Conservation (phyloP, 2,888 invertebrate species). For the Stratiomys singularior region DNA sequence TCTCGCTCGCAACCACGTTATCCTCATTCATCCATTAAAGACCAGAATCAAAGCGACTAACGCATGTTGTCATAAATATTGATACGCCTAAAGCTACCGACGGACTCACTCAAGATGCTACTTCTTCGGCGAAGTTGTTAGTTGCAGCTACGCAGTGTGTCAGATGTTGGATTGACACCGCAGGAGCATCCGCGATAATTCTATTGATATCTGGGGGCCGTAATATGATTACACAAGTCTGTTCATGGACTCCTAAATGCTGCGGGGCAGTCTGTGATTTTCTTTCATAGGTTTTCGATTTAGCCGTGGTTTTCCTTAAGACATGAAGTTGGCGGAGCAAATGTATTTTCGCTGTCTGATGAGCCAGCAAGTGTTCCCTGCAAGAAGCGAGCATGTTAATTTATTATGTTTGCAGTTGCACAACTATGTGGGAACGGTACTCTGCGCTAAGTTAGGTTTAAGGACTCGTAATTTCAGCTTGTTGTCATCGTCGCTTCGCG, state of each 20-base stretch:
- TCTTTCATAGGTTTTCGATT: neutral
- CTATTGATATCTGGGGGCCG: slow-evolving; percentile 8
- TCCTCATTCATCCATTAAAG: no score
- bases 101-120: neutral
- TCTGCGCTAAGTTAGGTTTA: neutral
- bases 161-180: slow-evolving; percentile 5
- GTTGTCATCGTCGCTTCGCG: neutral
- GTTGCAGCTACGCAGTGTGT: neutral
- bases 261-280: neutral
- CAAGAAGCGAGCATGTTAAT: slow-evolving; percentile 47
- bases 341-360: slow-evolving; percentile 40
- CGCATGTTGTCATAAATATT: slow-evolving; percentile 52
- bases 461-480: no score
- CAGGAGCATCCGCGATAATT: slow-evolving; percentile 20
- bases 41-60: slow-evolving; percentile 7
- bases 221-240: neutral
- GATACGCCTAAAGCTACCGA: slow-evolving; percentile 42
- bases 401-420: slow-evolving; percentile 13
- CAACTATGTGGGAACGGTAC: slow-evolving; percentile 4
- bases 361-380: slow-evolving; percentile 49
- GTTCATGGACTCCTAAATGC: neutral
- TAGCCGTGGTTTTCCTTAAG: neutral
- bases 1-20: no score
- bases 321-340: slow-evolving; percentile 41
- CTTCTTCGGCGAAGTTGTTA: neutral